Evolutionary conservation across 2,113 vertebrate genomes (phyloP).

Genomic region (Abramis brama): DNA sequence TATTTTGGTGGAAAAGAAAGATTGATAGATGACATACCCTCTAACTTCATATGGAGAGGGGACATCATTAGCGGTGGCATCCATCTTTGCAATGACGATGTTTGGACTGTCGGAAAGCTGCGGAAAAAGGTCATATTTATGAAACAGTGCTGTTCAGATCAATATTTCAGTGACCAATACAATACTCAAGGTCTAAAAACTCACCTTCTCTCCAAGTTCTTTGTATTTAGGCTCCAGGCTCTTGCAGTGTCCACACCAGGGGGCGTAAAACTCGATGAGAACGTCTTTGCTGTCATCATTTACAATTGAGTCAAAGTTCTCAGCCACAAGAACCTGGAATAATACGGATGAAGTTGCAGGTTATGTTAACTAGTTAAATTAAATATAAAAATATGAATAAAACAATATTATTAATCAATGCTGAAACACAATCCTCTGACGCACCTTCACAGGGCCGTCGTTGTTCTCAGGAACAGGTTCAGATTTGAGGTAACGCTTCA

Average conservation of each 20-base stretch:
- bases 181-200: not conserved
- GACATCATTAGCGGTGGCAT: constrained; percentile 97
- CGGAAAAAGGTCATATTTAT: constrained; percentile 33
- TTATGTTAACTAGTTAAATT: not conserved
- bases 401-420: not conserved
- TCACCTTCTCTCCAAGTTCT: constrained; percentile 94
- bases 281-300: constrained; percentile 95
- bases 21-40: constrained; percentile 80
- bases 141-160: not conserved
- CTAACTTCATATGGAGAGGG: constrained; percentile 94
- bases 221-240: constrained; percentile 96
- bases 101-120: constrained; percentile 89
- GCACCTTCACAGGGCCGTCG: constrained; percentile 94
- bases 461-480: constrained; percentile 92
- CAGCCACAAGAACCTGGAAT: constrained; percentile 89
- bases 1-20: not conserved
- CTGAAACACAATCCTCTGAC: not conserved
- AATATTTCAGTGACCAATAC: not conserved
- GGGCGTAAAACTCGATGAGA: constrained; percentile 96
- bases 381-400: not conserved
- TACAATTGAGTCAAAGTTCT: constrained; percentile 95
- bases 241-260: constrained; percentile 99
- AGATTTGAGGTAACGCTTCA: constrained; percentile 95
- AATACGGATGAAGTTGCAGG: not conserved
- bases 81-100: constrained; percentile 97